Evolutionary conservation across 2,888 invertebrate species (phyloP).

Genomic region (Xylota sylvarum): DNA sequence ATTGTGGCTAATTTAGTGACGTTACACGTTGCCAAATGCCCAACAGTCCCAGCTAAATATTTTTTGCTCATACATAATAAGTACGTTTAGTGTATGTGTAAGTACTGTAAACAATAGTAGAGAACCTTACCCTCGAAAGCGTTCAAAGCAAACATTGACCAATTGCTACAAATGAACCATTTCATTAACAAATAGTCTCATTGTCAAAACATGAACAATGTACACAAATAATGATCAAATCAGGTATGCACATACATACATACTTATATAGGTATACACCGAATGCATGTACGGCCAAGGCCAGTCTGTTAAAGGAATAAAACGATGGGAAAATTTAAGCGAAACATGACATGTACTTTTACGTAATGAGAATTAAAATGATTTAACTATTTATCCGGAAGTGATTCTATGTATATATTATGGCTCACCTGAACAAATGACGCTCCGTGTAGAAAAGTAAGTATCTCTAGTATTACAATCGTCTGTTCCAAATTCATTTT

Average conservation of each 20-base stretch:
- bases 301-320: slow-evolving; percentile 34
- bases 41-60: slow-evolving; percentile 1
- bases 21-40: slow-evolving; percentile 20
- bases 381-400: slow-evolving; percentile 37
- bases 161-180: slow-evolving; percentile 43
- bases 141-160: slow-evolving; percentile 42
- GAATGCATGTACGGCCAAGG: slow-evolving; percentile 52
- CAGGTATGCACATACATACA: neutral
- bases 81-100: neutral
- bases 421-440: slow-evolving; percentile 74
- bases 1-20: slow-evolving; percentile 21
- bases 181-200: slow-evolving; percentile 55
- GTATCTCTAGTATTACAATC: slow-evolving; percentile 71
- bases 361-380: slow-evolving; percentile 12
- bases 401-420: slow-evolving; percentile 31
- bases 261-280: slow-evolving; percentile 23
- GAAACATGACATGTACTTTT: slow-evolving; percentile 19
- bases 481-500: slow-evolving; percentile 76
- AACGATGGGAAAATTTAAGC: slow-evolving; percentile 40
- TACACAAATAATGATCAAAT: slow-evolving; percentile 37
- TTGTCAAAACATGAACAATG: slow-evolving; percentile 55
- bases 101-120: slow-evolving; percentile 8
- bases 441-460: slow-evolving; percentile 68
- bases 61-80: neutral
- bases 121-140: slow-evolving; percentile 39